Percentiles rank a stretch among this genome's conserved stretches.
Conservation (phyloP, 1,140 invertebrate species). For the Panonychus citri region DNA sequence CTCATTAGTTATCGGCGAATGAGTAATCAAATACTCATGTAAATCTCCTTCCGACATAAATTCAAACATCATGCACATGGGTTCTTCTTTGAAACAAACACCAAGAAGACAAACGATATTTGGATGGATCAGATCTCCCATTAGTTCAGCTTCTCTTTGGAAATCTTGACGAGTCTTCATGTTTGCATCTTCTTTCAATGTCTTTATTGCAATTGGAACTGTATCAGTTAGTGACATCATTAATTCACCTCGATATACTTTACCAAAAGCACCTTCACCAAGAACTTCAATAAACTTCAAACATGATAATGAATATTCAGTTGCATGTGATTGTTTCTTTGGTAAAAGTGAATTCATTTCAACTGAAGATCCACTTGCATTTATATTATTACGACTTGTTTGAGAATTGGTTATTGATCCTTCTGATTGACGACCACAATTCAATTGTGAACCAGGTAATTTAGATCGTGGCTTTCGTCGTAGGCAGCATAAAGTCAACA, state of each 20-base stretch:
- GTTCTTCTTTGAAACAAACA: conserved; percentile 76
- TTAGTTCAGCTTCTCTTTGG: conserved; percentile 80
- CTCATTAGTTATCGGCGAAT: not conserved
- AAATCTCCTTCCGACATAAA: conserved; percentile 91
- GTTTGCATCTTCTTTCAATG: conserved; percentile 65
- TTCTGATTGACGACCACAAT: no score
- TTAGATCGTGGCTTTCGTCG: conserved; percentile 12
- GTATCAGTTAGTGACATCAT: conserved; percentile 3
- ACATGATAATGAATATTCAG: conserved; percentile 40
- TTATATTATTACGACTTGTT: not conserved
- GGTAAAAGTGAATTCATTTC: not conserved
- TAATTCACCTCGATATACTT: conserved; percentile 80
- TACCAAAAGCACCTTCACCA: conserved; percentile 88
- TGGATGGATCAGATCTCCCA: conserved; percentile 91
- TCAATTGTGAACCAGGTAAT: not conserved
- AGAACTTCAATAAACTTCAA: conserved; percentile 77
- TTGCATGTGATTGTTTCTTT: conserved; percentile 8
- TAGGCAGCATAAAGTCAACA: conserved; percentile 24
- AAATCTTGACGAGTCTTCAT: conserved; percentile 76
- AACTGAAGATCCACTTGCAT: not conserved
- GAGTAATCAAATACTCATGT: conserved; percentile 45
- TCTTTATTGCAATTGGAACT: conserved; percentile 30
- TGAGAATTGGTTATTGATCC: no score
- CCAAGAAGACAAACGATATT: conserved; percentile 79
- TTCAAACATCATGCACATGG: conserved; percentile 81